Evolutionary conservation across 2,113 vertebrate genomes (phyloP).

Genomic region (Crotalus tigris): DNA sequence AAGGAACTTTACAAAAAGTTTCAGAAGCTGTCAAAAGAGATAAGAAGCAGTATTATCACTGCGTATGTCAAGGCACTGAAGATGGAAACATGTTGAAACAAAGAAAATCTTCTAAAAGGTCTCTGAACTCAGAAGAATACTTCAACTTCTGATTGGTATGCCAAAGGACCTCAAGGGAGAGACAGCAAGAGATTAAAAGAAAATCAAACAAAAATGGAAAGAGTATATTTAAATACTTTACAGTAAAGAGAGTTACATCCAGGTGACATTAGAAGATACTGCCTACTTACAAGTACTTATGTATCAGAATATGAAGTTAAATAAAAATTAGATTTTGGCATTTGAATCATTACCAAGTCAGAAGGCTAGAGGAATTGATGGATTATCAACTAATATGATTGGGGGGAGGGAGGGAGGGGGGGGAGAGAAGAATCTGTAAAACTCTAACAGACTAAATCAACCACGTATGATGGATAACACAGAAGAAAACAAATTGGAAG

Average conservation of each 20-base stretch:
- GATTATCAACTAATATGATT: not conserved
- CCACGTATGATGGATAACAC: not conserved
- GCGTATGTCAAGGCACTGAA: not conserved
- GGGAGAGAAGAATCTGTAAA: not conserved
- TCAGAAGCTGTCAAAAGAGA: not conserved
- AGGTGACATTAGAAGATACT: not conserved
- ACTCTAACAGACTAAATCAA: not conserved
- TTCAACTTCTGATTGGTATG: not conserved
- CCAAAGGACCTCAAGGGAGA: not conserved
- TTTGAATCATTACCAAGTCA: not conserved
- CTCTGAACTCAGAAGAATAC: not conserved
- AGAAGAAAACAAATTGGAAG: not conserved
- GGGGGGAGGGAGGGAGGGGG: too few species aligned
- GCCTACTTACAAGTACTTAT: not conserved
- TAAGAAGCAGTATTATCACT: not conserved
- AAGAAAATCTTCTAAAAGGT: not conserved
- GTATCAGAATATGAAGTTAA: not conserved
- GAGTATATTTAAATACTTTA: not conserved
- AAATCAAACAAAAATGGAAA: not conserved
- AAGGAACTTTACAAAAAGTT: not conserved
- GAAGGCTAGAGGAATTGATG: not conserved
- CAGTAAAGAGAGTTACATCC: not conserved
- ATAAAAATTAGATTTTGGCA: not conserved
- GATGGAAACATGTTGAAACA: not conserved
- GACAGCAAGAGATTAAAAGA: not conserved